These are phyloP conservation scores for Vanacampus margaritifer DNA, from an alignment of 2,113 vertebrate species.

Conservation along the genomic window DNA sequence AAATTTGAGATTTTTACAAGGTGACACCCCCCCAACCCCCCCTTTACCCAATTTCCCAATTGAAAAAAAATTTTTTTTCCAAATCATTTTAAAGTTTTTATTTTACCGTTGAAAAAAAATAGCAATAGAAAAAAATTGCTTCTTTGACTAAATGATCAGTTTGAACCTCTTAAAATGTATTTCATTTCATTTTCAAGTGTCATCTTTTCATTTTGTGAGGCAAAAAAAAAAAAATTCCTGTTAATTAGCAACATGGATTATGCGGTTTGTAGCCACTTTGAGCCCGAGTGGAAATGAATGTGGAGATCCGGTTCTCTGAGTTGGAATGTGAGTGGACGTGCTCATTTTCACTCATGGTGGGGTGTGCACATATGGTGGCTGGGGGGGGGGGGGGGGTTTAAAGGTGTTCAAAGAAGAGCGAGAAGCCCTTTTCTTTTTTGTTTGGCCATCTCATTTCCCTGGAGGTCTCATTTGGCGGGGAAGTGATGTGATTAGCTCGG, in stretches of 20 bases:
- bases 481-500: conserved; percentile 59
- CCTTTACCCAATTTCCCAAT: too few relatives aligned
- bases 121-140: background rate
- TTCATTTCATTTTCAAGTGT: background rate
- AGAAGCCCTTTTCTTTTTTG: conserved; percentile 26
- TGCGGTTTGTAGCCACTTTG: background rate
- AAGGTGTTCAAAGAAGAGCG: background rate
- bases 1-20: too few relatives aligned
- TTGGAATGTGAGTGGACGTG: background rate
- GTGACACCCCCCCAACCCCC: too few relatives aligned
- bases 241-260: background rate
- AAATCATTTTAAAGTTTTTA: too few relatives aligned
- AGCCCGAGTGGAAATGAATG: background rate
- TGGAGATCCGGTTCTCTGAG: background rate
- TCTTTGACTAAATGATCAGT: background rate
- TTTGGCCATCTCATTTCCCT: conserved; percentile 59
- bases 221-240: background rate
- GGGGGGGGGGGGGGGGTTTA: background rate
- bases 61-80: too few relatives aligned
- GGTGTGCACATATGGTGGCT: background rate
- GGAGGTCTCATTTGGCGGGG: conserved; percentile 63
- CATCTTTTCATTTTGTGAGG: background rate
- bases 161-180: background rate
- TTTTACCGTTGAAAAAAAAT: too few relatives aligned
- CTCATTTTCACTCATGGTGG: background rate